These are phyloP conservation scores for Apodemus speciosus DNA, from an alignment of 2,113 vertebrate genomes.

Conservation along the genomic window DNA sequence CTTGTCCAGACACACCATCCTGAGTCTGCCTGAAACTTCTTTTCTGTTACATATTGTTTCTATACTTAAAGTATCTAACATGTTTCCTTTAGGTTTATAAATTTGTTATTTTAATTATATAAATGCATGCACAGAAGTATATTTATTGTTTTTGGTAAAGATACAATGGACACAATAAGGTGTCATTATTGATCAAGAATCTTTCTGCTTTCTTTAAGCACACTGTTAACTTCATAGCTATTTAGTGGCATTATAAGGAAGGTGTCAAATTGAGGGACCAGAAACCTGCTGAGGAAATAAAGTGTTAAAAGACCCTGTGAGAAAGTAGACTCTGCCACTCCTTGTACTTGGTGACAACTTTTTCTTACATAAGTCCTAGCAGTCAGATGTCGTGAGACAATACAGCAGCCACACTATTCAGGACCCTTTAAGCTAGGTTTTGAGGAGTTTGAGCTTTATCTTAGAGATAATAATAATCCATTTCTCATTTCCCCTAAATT, in stretches of 20 bases:
- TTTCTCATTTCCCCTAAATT: constrained; percentile 7
- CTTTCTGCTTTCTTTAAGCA: neutral
- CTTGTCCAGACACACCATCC: neutral
- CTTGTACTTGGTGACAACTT: neutral
- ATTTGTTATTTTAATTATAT: neutral
- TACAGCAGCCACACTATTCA: neutral
- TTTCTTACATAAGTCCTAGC: neutral
- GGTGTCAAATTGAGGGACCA: neutral
- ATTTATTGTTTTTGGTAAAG: neutral
- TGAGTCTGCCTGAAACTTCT: neutral
- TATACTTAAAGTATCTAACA: neutral
- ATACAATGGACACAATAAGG: neutral
- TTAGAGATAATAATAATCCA: neutral
- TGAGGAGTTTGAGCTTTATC: neutral
- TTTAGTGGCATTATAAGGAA: neutral
- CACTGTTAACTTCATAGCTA: neutral
- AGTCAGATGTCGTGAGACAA: neutral
- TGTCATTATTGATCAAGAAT: neutral
- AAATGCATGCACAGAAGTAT: neutral
- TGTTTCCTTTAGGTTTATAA: neutral
- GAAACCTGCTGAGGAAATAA: neutral
- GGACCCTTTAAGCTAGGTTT: neutral
- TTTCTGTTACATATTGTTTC: neutral
- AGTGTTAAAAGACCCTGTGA: neutral
- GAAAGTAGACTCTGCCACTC: neutral